phyloP scores from a whole-genome alignment of 1,140 invertebrate genomes.

The Trissolcus basalis region DNA sequence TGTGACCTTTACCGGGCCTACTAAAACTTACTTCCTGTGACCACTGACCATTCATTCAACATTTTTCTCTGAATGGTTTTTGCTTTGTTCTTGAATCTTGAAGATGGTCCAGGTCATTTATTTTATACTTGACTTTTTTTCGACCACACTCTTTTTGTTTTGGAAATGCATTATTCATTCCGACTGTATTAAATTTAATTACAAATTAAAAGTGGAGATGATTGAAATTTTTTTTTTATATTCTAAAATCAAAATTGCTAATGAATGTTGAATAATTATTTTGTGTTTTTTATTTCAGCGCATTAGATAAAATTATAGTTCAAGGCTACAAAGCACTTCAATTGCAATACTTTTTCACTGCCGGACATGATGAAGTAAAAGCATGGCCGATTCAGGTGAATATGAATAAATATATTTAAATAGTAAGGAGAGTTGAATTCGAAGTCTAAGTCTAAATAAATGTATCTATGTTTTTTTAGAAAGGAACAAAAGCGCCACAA shows the following conservation, averaged over 20 bases:
- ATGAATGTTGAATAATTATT: too few relatives aligned
- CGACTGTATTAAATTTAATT: too few relatives aligned
- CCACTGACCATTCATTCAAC: constrained; percentile 31
- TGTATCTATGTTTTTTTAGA: constrained; percentile 15
- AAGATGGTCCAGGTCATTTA: too few relatives aligned
- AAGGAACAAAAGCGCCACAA: constrained; percentile 83
- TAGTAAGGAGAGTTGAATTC: too few relatives aligned
- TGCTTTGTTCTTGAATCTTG: not conserved
- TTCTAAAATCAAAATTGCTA: too few relatives aligned
- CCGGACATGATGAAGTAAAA: constrained; percentile 98
- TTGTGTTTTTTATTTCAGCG: constrained; percentile 80
- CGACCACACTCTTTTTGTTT: too few relatives aligned
- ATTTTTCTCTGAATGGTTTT: constrained; percentile 43
- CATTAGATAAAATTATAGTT: constrained; percentile 97
- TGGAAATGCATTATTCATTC: too few relatives aligned
- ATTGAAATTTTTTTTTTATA: too few relatives aligned
- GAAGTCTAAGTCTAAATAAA: too few relatives aligned
- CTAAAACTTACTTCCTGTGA: constrained; percentile 37
- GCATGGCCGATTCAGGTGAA: constrained; percentile 98
- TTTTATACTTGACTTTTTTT: too few relatives aligned
- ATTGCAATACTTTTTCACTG: constrained; percentile 98
- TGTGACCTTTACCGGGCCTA: constrained; percentile 26
- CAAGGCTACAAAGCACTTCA: constrained; percentile 97
- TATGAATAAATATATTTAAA: not conserved
- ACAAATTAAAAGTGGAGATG: too few relatives aligned